These are phyloP conservation scores for Acanthis flammea DNA, from an alignment of 2,797 vertebrate genomes.

Conservation along the genomic window DNA sequence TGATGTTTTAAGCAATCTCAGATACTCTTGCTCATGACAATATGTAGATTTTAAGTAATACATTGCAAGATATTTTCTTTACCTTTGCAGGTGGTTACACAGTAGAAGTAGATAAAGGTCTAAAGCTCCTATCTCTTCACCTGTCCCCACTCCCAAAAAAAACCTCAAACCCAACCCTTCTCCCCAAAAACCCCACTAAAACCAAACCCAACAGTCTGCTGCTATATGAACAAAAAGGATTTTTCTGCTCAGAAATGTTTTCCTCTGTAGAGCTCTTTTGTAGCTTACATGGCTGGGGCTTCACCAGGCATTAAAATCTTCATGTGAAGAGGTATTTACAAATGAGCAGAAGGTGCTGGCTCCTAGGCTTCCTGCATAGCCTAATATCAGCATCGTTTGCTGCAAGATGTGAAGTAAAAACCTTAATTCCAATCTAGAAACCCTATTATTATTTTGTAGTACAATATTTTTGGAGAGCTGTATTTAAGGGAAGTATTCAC, in stretches of 20 bases:
- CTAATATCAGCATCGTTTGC: neutral
- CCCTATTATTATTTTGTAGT: neutral
- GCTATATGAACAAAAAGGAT: neutral
- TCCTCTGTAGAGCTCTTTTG: neutral
- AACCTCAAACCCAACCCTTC: neutral
- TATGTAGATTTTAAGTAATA: neutral
- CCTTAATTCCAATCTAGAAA: neutral
- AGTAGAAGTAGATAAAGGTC: neutral
- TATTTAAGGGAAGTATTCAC: neutral
- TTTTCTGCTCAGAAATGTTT: neutral
- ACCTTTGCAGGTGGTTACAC: neutral
- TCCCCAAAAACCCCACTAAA: neutral
- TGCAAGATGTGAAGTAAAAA: neutral
- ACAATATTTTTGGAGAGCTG: neutral
- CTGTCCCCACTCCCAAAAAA: neutral
- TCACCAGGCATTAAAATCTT: neutral
- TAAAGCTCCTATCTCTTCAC: neutral
- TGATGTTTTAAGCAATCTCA: neutral
- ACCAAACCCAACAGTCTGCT: neutral
- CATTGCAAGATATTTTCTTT: neutral
- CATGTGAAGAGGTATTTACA: neutral
- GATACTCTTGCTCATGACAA: neutral
- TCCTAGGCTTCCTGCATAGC: neutral
- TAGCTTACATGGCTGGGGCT: neutral
- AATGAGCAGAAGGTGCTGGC: neutral